Evolutionary conservation across 2,797 vertebrate genomes (phyloP).

Genomic region (Synanceia verrucosa): DNA sequence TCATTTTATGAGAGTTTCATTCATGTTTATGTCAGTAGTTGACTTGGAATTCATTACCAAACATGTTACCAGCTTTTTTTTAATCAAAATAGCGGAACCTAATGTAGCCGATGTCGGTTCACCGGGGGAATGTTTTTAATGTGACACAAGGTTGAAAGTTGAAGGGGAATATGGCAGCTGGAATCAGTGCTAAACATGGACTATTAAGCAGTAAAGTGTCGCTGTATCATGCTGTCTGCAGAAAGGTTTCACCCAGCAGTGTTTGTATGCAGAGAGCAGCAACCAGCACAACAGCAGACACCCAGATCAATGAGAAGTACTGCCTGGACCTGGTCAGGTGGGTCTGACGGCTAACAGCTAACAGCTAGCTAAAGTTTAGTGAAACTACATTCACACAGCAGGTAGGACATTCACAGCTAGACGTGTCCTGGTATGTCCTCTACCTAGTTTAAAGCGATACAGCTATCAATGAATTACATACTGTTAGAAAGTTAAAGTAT

Average conservation of each 20-base stretch:
- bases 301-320: constrained; percentile 66
- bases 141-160: constrained; percentile 50
- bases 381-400: not conserved
- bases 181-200: constrained; percentile 54
- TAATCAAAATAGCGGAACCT: too few species aligned
- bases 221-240: constrained; percentile 20
- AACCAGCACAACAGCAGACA: constrained; percentile 31
- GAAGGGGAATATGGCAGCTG: constrained; percentile 80
- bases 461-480: fast-evolving
- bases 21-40: too few species aligned
- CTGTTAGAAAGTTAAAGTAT: too few species aligned
- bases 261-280: constrained; percentile 26
- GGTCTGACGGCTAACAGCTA: constrained; percentile 22
- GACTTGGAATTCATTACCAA: too few species aligned
- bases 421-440: too few species aligned
- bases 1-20: too few species aligned
- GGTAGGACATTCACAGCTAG: too few species aligned
- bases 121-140: constrained; percentile 13
- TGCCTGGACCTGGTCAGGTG: constrained; percentile 82
- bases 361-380: not conserved
- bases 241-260: constrained; percentile 3
- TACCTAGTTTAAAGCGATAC: not conserved
- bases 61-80: too few species aligned
- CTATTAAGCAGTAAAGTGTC: constrained; percentile 42
- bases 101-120: too few species aligned